Evolutionary conservation across 1,140 invertebrate genomes (phyloP).

Genomic region (Helicoverpa zea): DNA sequence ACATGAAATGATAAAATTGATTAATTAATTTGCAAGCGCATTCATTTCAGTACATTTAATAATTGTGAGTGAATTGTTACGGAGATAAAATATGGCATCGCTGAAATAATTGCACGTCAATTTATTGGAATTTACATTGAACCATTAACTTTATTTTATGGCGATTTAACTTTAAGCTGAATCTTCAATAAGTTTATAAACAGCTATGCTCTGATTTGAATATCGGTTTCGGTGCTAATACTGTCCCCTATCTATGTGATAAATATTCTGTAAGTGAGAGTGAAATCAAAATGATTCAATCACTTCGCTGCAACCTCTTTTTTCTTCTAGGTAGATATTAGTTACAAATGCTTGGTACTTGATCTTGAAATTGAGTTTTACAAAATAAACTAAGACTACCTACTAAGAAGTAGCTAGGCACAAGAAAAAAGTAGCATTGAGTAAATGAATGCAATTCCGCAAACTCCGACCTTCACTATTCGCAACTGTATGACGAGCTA

Average conservation of each 20-base stretch:
- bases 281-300: no score
- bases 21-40: background rate
- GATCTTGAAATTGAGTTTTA: constrained; percentile 11
- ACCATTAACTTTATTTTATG: no score
- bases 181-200: no score
- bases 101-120: background rate
- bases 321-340: no score
- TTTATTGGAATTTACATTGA: no score
- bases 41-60: constrained; percentile 11
- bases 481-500: constrained; percentile 6
- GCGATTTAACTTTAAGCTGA: no score
- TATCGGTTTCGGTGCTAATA: no score
- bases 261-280: no score
- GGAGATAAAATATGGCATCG: background rate
- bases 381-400: constrained; percentile 8
- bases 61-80: background rate
- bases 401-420: background rate
- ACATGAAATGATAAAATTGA: constrained; percentile 1
- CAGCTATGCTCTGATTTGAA: no score
- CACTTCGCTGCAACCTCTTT: no score
- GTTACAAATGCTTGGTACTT: background rate
- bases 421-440: constrained; percentile 14
- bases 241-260: no score
- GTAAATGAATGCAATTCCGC: constrained; percentile 40
- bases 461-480: constrained; percentile 3